Conservation (phyloP, 2,888 invertebrate species). For the Diadegma fenestrale region DNA sequence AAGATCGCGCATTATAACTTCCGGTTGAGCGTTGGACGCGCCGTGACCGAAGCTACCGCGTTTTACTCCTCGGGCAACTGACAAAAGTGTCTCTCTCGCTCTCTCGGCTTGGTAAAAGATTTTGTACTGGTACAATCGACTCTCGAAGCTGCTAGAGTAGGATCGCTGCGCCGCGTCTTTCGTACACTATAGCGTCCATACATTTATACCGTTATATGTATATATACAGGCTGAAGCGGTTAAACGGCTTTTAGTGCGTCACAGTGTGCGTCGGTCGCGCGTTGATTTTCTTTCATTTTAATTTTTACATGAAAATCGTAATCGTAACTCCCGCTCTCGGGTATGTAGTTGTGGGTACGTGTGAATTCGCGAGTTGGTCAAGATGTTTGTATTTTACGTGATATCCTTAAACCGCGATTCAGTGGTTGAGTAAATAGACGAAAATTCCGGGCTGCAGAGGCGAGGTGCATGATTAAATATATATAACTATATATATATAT, state of each 20-base stretch:
- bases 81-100: conserved; percentile 31
- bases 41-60: conserved; percentile 51
- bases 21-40: conserved; percentile 60
- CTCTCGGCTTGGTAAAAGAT: conserved; percentile 36
- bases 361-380: neutral
- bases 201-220: neutral
- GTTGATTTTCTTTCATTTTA: conserved; percentile 5
- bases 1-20: conserved; percentile 34
- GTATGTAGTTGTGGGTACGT: conserved; percentile 9
- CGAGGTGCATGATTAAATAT: conserved; percentile 15
- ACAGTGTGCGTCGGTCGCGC: conserved; percentile 22
- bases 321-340: conserved; percentile 8
- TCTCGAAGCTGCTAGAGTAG: neutral
- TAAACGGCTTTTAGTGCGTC: conserved; percentile 42
- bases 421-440: conserved; percentile 23
- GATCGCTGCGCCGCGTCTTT: conserved; percentile 11
- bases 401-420: conserved; percentile 17
- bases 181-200: neutral
- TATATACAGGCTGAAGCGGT: neutral
- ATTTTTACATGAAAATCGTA: neutral
- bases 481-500: conserved; percentile 1
- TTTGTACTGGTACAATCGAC: neutral
- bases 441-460: neutral
- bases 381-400: conserved; percentile 30
- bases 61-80: conserved; percentile 44